Conservation (phyloP, 2,797 vertebrate genomes). For the Anomalospiza imberbis region DNA sequence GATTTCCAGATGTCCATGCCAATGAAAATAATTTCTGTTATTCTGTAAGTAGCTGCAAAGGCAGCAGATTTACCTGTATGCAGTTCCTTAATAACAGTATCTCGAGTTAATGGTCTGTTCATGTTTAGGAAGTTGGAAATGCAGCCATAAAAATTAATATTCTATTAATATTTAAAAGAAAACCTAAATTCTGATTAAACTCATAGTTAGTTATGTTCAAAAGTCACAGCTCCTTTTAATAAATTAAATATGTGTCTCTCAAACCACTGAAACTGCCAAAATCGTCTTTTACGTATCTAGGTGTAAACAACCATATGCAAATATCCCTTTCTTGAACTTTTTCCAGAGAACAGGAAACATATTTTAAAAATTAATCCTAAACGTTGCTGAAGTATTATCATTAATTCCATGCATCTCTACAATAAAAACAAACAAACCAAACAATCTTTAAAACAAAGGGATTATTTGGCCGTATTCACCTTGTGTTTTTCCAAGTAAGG, state of each 20-base stretch:
- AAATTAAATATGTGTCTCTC: not conserved
- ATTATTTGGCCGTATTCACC: accelerated
- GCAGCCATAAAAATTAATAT: not conserved
- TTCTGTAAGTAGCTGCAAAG: not conserved
- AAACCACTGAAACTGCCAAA: not conserved
- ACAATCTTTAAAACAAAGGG: not conserved
- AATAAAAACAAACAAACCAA: not conserved
- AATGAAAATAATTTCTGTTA: not conserved
- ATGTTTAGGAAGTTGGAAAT: not conserved
- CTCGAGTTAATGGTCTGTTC: not conserved
- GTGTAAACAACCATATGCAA: not conserved
- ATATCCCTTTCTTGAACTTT: not conserved
- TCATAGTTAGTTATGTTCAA: not conserved
- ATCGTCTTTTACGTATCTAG: not conserved
- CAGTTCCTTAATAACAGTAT: not conserved
- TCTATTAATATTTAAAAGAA: not conserved
- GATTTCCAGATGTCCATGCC: not conserved
- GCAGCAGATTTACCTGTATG: not conserved
- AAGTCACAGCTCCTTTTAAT: not conserved
- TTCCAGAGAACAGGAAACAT: not conserved
- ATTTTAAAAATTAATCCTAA: constrained; percentile 2
- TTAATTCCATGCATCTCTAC: not conserved
- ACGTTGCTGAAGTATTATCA: not conserved
- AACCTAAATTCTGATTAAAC: not conserved
- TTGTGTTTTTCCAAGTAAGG: not conserved